Base-by-base conservation (phyloP, 2,113 vertebrate species). In the Periophthalmodon schlosseri region DNA sequence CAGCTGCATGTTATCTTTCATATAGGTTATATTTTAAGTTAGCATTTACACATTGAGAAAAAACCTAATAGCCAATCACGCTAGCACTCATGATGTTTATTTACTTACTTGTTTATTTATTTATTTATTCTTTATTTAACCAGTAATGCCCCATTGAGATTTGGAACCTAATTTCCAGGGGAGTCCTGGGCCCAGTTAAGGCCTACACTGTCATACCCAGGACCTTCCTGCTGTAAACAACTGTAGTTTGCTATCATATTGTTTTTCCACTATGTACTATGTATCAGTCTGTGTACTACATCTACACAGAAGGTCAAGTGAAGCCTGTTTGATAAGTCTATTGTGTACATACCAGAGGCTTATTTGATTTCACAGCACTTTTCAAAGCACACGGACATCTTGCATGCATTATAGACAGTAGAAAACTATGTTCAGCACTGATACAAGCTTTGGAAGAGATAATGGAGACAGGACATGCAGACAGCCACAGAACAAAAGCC, bases 401-500 rank as follows among this genome's bases (percentile, higher is more conserved):
- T 4, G 34, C 16, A 2, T 39, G 16, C 18, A 36, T 39, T 36
- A 65, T n/a, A 33, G 16, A 36, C 16, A 15, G 33, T 39, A 24
- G 23, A 61, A 28, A 28, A 54, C 21, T 9, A 60, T 14, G 60
- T 34, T 8, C 13, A 9, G 14, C 28, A 16, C 60, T 24, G 8
- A 5, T 18, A 18, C 28, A 63, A 16, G 60, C 28, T 34, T 60
- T 33, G 64, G 60, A 28, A 66, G 34, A 20, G 18, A 76, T 58
- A 24, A 12, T 34, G 57, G 52, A 16, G 72, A 50, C 23, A 71
- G 73, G 86, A 86, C 70, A 6, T 0, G 80, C 28, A 5, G 2
- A 50, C 79, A 71, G 60, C 76, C 72, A 64, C 12, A 70, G 79
- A 75, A 86, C 86, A 89, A 80, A 84, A 68, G 82, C 66, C 11